Conservation (phyloP, 1,140 invertebrate genomes). For the Ceratina japonica region DNA sequence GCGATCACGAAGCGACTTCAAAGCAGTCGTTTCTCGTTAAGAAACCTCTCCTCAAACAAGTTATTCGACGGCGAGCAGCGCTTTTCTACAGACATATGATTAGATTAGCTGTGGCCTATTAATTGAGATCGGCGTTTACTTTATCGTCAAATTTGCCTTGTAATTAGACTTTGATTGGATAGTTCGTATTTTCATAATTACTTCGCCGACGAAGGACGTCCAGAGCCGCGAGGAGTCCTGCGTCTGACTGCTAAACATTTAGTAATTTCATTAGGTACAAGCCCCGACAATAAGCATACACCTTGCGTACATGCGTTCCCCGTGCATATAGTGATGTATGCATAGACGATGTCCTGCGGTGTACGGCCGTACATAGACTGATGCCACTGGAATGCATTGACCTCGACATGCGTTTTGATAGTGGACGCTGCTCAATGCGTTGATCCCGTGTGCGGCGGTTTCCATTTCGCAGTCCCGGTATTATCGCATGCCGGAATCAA, state of each 20-base stretch:
- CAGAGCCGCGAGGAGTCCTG: too few species aligned
- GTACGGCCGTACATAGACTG: neutral
- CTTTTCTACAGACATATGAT: neutral
- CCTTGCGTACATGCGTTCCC: neutral
- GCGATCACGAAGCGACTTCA: neutral
- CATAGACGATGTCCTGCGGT: neutral
- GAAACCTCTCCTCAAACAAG: neutral
- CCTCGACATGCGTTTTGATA: constrained; percentile 18
- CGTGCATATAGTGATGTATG: neutral
- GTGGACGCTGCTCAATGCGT: constrained; percentile 15
- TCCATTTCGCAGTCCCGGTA: constrained; percentile 25
- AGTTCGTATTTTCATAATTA: too few species aligned
- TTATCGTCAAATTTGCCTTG: too few species aligned
- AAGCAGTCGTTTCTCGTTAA: neutral
- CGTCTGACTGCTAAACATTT: neutral
- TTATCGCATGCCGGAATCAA: constrained; percentile 30
- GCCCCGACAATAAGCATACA: neutral
- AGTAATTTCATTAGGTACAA: constrained; percentile 31
- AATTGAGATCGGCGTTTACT: neutral
- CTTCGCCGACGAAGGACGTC: neutral
- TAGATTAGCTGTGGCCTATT: neutral
- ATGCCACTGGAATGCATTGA: constrained; percentile 29
- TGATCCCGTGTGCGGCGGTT: constrained; percentile 14
- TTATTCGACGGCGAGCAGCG: neutral
- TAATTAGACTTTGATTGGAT: too few species aligned